Percentiles rank a stretch among this genome's conserved stretches.
Evolutionary conservation across 2,113 vertebrate genomes (phyloP).

Genomic region (Gymnogyps californianus): DNA sequence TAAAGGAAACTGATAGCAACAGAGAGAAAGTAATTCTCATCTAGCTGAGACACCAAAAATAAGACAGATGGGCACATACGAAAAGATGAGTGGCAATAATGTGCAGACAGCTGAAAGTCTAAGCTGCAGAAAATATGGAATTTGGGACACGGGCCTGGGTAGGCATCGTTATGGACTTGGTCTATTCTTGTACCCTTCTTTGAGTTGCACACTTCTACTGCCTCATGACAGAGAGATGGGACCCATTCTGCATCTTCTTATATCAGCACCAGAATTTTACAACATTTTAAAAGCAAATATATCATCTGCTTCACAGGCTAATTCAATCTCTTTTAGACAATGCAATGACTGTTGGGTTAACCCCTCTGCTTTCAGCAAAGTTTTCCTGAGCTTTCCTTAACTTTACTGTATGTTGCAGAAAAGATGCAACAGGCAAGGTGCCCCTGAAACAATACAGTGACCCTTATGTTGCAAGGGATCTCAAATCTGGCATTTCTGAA

Average conservation of each 20-base stretch:
- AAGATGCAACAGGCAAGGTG: not conserved
- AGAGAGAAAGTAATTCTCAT: not conserved
- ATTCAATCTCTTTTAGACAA: not conserved
- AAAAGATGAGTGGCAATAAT: not conserved
- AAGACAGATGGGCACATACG: not conserved
- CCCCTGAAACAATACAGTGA: not conserved
- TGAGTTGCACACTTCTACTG: not conserved
- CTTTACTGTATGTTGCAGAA: not conserved
- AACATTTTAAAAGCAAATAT: not conserved
- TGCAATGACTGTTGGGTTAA: not conserved
- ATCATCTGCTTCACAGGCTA: not conserved
- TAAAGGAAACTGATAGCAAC: not conserved
- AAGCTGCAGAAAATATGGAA: not conserved
- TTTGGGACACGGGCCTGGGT: not conserved
- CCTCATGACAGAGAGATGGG: not conserved
- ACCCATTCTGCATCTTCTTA: not conserved
- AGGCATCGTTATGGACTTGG: not conserved
- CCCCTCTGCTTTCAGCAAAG: not conserved
- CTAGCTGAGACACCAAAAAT: not conserved
- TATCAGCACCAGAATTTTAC: not conserved
- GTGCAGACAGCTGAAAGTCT: not conserved
- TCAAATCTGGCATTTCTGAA: not conserved
- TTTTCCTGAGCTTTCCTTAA: not conserved
- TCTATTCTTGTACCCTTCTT: not conserved
- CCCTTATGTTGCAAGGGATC: not conserved